Evolutionary conservation across 1,140 invertebrate species (phyloP), one percentile per base, ranked within the genome.

Genomic region (Zaprionus taronus): DNA sequence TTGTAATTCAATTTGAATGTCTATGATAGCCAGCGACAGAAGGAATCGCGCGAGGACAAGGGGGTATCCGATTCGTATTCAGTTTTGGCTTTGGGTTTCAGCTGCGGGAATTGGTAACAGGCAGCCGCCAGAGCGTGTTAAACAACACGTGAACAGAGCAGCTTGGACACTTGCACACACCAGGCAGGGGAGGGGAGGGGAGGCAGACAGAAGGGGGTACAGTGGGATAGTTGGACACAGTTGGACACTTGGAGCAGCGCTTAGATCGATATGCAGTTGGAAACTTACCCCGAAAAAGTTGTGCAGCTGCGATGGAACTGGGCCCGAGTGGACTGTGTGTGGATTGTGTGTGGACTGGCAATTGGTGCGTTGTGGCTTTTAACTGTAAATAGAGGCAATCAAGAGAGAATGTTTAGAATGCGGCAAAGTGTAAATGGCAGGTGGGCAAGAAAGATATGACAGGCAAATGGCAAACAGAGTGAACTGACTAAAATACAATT

Each of bases 1-100:
- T 67, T 77, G 75, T 77, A 73, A 77, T 77, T 77, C 75, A 77
- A 73, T 77, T 77, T 77, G 75, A 73, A 72, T 67, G 57, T 73
- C 70, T 62, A 67, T 67, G 75, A 77, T 77, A 72, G 70, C 63
- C 67, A 62, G 47, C 56, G 67, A 67, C 56, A 68, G 68, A 65
- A 63, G 51, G 70, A 31, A 41, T 61, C 69, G 17, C 31, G n/a
- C 53, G 53, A 26, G 7, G 20, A 2, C 26, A 34, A 24, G 36
- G 47, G 26, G 49, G 17, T 61, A 34, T 34, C 31, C 31, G 9
- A 34, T 34, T 34, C 31, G 31, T 9, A 34, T 34, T 34, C 31
- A 34, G 31, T 34, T 34, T 11, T 15, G 26, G 64, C 28, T 28
- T 51, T 49, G 41, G 56, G 15, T 49, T 34, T 51, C 20, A 9